These are phyloP conservation scores for Oreocharis arfaki DNA, from an alignment of 2,113 vertebrate genomes.

Conservation along the genomic window DNA sequence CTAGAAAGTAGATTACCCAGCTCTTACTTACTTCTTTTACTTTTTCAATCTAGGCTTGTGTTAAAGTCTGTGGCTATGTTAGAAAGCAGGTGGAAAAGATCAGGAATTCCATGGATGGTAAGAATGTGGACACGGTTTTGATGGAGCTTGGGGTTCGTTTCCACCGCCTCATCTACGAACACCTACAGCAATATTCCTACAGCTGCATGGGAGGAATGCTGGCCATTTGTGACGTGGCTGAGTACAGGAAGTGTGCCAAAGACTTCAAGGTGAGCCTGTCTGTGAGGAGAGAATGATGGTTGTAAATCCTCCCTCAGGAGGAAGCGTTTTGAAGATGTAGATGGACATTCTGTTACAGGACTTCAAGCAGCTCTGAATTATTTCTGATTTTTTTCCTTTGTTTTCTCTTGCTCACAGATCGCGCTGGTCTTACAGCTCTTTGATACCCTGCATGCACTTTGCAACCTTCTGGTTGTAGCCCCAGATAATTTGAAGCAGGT, in stretches of 20 bases:
- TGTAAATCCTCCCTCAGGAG: background rate
- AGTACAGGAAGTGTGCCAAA: slow-evolving; percentile 96
- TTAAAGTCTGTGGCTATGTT: slow-evolving; percentile 93
- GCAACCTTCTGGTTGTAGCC: slow-evolving; percentile 96
- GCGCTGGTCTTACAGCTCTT: slow-evolving; percentile 96
- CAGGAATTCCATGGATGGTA: slow-evolving; percentile 96
- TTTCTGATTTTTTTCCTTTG: background rate
- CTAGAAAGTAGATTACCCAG: background rate
- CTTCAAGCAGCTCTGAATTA: background rate
- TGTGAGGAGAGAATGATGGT: background rate
- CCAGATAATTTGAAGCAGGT: slow-evolving; percentile 99
- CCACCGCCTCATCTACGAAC: slow-evolving; percentile 95
- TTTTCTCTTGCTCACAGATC: slow-evolving; percentile 76
- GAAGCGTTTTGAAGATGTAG: background rate
- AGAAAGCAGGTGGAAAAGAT: slow-evolving; percentile 95
- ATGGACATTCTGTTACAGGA: background rate
- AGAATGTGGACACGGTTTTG: slow-evolving; percentile 96
- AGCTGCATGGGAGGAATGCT: slow-evolving; percentile 99
- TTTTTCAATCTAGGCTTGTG: slow-evolving; percentile 83
- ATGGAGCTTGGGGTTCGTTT: slow-evolving; percentile 96
- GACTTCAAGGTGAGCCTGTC: slow-evolving; percentile 81
- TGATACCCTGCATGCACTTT: slow-evolving; percentile 96
- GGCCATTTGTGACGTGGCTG: slow-evolving; percentile 97
- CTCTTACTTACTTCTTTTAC: background rate
- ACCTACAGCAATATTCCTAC: slow-evolving; percentile 97